phyloP scores from a whole-genome alignment of 2,888 invertebrate genomes.

The Synergus itoensis region DNA sequence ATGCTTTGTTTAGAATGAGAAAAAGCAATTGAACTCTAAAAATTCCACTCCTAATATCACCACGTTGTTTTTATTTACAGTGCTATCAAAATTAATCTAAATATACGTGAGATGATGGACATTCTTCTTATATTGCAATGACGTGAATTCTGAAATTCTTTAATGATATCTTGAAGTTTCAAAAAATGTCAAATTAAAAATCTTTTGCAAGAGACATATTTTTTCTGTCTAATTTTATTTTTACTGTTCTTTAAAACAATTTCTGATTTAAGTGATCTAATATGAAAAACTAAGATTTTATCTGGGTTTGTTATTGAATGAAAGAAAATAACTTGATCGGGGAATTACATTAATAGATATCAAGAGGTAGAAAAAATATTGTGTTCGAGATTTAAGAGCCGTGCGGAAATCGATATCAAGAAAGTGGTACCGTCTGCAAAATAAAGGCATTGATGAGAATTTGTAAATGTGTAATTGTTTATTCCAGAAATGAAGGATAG shows the following conservation, averaged over 20 bases:
- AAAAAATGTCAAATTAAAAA: too few species aligned
- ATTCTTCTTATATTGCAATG: too few species aligned
- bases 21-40: background rate
- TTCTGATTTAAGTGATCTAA: too few species aligned
- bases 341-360: background rate
- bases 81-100: background rate
- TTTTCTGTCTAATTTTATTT: too few species aligned
- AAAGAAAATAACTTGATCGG: constrained; percentile 1
- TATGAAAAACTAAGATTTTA: too few species aligned
- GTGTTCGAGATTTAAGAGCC: constrained; percentile 3
- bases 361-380: background rate
- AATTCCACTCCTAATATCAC: background rate
- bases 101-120: background rate
- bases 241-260: too few species aligned
- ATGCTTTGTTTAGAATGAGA: background rate
- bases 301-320: background rate
- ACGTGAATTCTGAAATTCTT: background rate
- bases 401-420: constrained; percentile 29
- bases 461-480: background rate
- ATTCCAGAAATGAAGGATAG: background rate
- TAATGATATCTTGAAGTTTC: background rate
- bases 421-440: constrained; percentile 33
- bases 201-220: too few species aligned
- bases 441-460: constrained; percentile 29
- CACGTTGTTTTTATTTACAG: background rate